Percentiles rank a stretch among this genome's conserved stretches.
phyloP scores from a whole-genome alignment of 2,888 invertebrate species.

The Hydriomena furcata region DNA sequence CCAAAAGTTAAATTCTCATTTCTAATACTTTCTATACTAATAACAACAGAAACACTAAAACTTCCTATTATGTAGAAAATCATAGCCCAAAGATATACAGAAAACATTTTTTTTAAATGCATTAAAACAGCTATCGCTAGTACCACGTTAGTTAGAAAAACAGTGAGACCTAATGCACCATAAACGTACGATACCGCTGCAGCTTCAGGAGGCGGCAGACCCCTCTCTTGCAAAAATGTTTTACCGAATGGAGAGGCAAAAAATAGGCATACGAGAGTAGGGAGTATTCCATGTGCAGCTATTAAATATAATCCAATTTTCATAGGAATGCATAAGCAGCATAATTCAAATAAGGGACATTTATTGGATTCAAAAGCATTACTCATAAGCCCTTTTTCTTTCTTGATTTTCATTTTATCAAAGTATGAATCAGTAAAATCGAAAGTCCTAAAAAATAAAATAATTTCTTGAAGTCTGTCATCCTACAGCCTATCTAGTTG shows the following conservation, averaged over 20 bases:
- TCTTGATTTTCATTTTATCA: neutral
- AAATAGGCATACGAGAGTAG: conserved; percentile 38
- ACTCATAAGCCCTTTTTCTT: neutral
- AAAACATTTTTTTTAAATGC: neutral
- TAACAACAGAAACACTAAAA: conserved; percentile 33
- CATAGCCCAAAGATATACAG: conserved; percentile 38
- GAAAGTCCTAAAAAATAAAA: too few relatives aligned
- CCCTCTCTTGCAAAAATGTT: conserved; percentile 30
- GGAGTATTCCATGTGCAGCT: conserved; percentile 42
- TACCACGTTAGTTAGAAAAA: neutral
- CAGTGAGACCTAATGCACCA: conserved; percentile 15
- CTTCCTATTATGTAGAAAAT: conserved; percentile 38
- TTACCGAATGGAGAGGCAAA: conserved; percentile 34
- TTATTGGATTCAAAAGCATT: neutral
- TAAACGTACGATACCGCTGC: conserved; percentile 33
- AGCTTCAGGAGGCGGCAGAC: conserved; percentile 35
- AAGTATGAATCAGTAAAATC: too few relatives aligned
- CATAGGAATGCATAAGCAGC: conserved; percentile 40
- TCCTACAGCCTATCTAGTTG: too few relatives aligned
- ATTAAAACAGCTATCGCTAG: neutral
- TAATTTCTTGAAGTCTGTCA: too few relatives aligned
- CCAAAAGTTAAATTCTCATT: conserved; percentile 17
- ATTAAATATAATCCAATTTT: conserved; percentile 39
- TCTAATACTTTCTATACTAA: conserved; percentile 34
- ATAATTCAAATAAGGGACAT: conserved; percentile 19